Evolutionary conservation across 2,113 vertebrate species (phyloP), one percentile per base, ranked within the genome.

Genomic region (Anarrhichthys ocellatus): DNA sequence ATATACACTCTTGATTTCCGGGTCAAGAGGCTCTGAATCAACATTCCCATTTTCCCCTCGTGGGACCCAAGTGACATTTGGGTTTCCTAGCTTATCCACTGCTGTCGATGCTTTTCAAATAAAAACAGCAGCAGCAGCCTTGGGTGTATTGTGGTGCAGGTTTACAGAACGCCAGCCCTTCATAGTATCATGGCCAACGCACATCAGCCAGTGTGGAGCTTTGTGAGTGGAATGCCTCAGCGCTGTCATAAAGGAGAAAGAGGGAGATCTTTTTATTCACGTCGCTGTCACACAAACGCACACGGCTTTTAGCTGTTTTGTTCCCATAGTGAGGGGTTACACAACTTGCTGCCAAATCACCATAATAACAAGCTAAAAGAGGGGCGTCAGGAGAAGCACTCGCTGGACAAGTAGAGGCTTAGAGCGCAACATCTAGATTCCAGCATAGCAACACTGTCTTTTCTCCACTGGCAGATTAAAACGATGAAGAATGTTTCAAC

Each of bases 321-420:
- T 94, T 94, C 87, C 91, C 88, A 93, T 92, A 88, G 91, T 36
- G 83, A 94, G 52, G 72, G 74, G 59, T 85, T 88, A 82, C 81
- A 82, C 90, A 92, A 90, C 88, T 73, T 24, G 3, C 67, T 75
- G 88, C 89, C 86, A 87, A 87, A 92, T 94, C 89, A 82, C 91
- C 87, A 94, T 94, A 92, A 93, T 92, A 91, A 94, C 93, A 71
- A 87, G 67, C 73, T 85, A 36, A 80, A 88, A 83, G 80, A 73
- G 58, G 65, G 72, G 52, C 42, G 58, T 77, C 65, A 66, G 75
- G 75, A 73, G 62, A 83, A 88, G 61, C 61, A 56, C 76, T 82
- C 42, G 54, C 73, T 62, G 79, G 85, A 86, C 66, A 65, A 82
- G 73, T 50, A 32, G 76, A 48, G 58, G 84, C 56, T 84, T 73